Evolutionary conservation across 2,888 invertebrate species (phyloP).

Genomic region (Onchidella celtica): DNA sequence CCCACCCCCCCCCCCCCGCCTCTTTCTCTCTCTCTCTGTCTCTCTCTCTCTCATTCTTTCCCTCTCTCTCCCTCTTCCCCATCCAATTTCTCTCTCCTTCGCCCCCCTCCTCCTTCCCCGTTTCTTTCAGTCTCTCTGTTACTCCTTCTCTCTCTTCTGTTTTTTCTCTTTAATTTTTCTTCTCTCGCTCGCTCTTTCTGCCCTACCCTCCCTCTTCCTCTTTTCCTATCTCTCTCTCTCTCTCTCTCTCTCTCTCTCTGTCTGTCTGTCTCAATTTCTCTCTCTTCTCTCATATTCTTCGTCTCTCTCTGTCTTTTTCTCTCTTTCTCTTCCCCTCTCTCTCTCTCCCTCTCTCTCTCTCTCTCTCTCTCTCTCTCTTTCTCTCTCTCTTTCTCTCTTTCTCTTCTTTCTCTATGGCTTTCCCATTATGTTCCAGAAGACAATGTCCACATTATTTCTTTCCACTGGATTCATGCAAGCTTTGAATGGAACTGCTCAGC

Average conservation of each 20-base stretch:
- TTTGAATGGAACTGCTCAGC: too few species aligned
- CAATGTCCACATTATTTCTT: too few species aligned
- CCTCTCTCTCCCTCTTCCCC: too few species aligned
- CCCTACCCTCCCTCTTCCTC: not conserved
- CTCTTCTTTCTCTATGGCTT: too few species aligned
- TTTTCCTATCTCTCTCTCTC: not conserved
- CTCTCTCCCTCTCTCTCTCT: slow-evolving; percentile 22
- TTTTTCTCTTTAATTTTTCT: not conserved
- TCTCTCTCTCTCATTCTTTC: too few species aligned
- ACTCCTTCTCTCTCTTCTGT: not conserved
- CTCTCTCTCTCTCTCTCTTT: slow-evolving; percentile 7
- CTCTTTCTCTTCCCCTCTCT: not conserved
- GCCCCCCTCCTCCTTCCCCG: too few species aligned
- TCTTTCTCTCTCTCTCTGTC: too few species aligned
- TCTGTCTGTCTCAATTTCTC: slow-evolving; percentile 21
- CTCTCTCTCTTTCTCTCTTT: slow-evolving; percentile 30
- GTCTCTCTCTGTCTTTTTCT: not conserved
- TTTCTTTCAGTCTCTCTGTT: too few species aligned
- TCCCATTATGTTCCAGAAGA: not conserved
- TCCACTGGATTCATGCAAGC: too few species aligned
- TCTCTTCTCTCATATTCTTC: not conserved
- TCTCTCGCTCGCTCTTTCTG: not conserved
- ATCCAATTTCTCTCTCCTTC: too few species aligned
- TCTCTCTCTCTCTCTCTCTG: slow-evolving; percentile 9
- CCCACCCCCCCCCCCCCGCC: too few species aligned